These are phyloP conservation scores for Hippocampus comes DNA, from an alignment of 2,113 vertebrate genomes.

Conservation along the genomic window DNA sequence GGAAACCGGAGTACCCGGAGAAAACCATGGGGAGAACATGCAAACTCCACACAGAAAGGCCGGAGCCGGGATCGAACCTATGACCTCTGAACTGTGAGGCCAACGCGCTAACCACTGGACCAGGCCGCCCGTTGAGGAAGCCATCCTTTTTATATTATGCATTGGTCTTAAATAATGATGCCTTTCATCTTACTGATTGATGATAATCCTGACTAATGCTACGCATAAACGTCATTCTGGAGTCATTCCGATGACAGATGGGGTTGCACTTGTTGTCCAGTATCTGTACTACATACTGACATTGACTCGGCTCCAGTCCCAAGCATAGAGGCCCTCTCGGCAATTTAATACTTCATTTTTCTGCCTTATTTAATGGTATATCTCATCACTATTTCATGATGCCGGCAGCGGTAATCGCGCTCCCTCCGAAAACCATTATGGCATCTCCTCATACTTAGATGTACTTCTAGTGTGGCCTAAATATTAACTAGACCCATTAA, in stretches of 20 bases:
- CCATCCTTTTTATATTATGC: background rate
- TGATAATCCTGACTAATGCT: conserved; percentile 18
- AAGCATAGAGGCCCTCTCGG: conserved; percentile 51
- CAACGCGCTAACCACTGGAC: too few relatives aligned
- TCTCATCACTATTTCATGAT: conserved; percentile 68
- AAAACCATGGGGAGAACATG: too few relatives aligned
- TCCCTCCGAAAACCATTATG: conserved; percentile 40
- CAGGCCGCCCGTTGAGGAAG: background rate
- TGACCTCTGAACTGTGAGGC: too few relatives aligned
- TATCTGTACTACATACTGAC: conserved; percentile 44
- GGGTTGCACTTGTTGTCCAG: conserved; percentile 41
- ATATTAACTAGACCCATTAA: conserved; percentile 61
- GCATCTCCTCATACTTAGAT: conserved; percentile 56
- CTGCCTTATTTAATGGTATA: conserved; percentile 63
- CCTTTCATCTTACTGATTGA: conserved; percentile 1
- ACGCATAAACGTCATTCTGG: conserved; percentile 29
- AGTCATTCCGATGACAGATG: conserved; percentile 30
- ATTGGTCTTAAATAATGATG: background rate
- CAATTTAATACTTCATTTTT: conserved; percentile 62
- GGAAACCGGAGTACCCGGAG: too few relatives aligned
- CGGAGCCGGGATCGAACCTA: too few relatives aligned
- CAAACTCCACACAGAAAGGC: too few relatives aligned
- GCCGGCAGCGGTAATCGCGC: conserved; percentile 59
- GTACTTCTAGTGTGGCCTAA: conserved; percentile 55
- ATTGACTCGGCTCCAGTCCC: conserved; percentile 47